Base-by-base conservation (phyloP, 2,888 invertebrate species). In the Lasioglossum marginatum region DNA sequence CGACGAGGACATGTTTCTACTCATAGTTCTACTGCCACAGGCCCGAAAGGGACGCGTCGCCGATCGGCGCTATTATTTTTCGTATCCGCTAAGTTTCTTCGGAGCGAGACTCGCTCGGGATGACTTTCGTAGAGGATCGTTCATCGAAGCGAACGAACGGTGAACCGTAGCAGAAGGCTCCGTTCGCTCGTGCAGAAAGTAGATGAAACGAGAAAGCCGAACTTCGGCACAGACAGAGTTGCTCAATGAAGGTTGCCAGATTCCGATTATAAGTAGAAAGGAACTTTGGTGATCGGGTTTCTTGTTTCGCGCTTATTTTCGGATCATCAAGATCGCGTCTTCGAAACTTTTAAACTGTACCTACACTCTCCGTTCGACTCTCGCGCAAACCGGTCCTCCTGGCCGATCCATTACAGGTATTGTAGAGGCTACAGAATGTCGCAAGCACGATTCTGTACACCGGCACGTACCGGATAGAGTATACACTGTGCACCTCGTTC, bases 1-100 rank as follows among this genome's bases (percentile, higher is more conserved):
- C 92, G 90, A 95, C 96, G 90, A 97, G 97, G 94, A 97, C 96
- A 95, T 97, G 97, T 93, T 97, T 97, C 94, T 97, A 97, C 94
- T 97, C 97, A 95, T 97, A 96, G 96, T 95, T 34, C 71, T n/a
- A 48, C 34, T 31, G 19, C 6, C 37, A n/a, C 34, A 71, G 40
- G 31, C 34, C 52, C 27, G 27, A 68, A 72, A 48, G 34, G 45
- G 80, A 48, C 27, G 34, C 31, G 19, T 31, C 63, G 79, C 40
- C 63, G 79, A 77, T 70, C 84, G 63, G 60, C 75, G 79, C 34
- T 77, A 85, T 77, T 72, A 74, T 37, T 34, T 73, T 48, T 74
- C 76, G 71, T 78, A 81, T 83, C 80, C 43, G 76, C 66, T 71
- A 71, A 45, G 77, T 23, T 19, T 37, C 34, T 10, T 37, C 63